Evolutionary conservation across 1,140 invertebrate genomes (phyloP).

Genomic region (Solenopsis invicta): DNA sequence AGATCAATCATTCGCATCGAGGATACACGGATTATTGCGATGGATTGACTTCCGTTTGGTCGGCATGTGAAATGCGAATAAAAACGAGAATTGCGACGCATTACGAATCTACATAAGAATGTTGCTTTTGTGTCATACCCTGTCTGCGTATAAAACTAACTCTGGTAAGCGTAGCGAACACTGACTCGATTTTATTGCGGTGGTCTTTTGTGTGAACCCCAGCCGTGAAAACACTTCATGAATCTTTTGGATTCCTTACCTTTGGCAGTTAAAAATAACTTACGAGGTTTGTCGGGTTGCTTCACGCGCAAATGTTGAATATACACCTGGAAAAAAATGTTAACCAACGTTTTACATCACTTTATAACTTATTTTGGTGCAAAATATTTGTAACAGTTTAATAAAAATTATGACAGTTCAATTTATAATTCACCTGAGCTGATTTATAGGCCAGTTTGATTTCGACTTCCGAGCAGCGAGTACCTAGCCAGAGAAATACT

Average conservation of each 20-base stretch:
- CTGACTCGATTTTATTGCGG: conserved; percentile 77
- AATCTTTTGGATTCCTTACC: conserved; percentile 98
- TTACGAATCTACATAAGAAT: conserved; percentile 17
- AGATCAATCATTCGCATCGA: not conserved
- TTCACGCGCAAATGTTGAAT: conserved; percentile 98
- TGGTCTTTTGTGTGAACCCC: conserved; percentile 93
- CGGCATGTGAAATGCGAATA: conserved; percentile 1
- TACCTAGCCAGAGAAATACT: conserved; percentile 99
- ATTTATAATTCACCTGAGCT: conserved; percentile 92
- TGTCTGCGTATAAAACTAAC: conserved; percentile 37
- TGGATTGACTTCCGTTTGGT: conserved; percentile 29
- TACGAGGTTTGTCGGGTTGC: conserved; percentile 96
- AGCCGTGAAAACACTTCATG: conserved; percentile 99
- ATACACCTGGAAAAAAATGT: conserved; percentile 92
- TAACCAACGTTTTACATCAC: not conserved
- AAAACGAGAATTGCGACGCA: conserved; percentile 21
- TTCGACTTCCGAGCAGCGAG: conserved; percentile 98
- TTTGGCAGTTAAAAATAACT: conserved; percentile 98
- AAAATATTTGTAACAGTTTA: not conserved
- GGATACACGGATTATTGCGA: conserved; percentile 33
- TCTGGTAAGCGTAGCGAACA: conserved; percentile 36
- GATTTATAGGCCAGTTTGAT: conserved; percentile 99
- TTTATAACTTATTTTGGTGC: not conserved
- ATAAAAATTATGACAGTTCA: conserved; percentile 3
- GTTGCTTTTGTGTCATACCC: conserved; percentile 40